These are phyloP conservation scores for Corydoras sp. DNA, from an alignment of 2,113 vertebrate genomes.

Conservation along the genomic window DNA sequence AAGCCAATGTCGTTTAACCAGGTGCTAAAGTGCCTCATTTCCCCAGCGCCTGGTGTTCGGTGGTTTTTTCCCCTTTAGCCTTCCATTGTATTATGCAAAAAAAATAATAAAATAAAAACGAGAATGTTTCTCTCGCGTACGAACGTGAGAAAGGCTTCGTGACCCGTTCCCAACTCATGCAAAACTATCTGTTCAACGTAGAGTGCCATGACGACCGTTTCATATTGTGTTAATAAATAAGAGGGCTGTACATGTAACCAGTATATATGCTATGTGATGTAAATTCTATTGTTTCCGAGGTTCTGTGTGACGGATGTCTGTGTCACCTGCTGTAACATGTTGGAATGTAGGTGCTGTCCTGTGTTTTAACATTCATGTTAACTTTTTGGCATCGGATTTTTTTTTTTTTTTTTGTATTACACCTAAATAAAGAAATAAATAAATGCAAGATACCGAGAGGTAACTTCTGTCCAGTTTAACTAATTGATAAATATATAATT, in stretches of 20 bases:
- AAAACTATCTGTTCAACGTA: conserved; percentile 20
- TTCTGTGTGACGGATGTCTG: conserved; percentile 46
- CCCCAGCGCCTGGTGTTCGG: conserved; percentile 61
- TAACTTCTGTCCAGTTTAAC: not conserved
- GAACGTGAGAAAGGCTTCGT: conserved; percentile 21
- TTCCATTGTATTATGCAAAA: conserved; percentile 66
- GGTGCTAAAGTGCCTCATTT: conserved; percentile 68
- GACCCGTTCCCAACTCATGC: no score
- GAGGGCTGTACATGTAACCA: conserved; percentile 53
- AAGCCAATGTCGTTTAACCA: conserved; percentile 50
- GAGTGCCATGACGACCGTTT: conserved; percentile 17
- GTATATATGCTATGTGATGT: conserved; percentile 18
- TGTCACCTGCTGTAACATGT: conserved; percentile 50
- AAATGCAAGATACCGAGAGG: no score
- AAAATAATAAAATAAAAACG: not conserved
- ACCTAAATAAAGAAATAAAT: conserved; percentile 54
- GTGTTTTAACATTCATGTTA: conserved; percentile 44
- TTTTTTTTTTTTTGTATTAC: conserved; percentile 59
- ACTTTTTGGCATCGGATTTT: conserved; percentile 50
- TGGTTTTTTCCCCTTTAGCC: conserved; percentile 54
- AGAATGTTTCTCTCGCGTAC: conserved; percentile 19
- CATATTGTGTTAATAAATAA: not conserved
- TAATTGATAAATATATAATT: no score
- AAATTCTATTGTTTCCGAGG: conserved; percentile 50
- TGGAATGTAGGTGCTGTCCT: conserved; percentile 46